Conservation (phyloP, 2,797 vertebrate genomes). For the Lacerta bilineata region DNA sequence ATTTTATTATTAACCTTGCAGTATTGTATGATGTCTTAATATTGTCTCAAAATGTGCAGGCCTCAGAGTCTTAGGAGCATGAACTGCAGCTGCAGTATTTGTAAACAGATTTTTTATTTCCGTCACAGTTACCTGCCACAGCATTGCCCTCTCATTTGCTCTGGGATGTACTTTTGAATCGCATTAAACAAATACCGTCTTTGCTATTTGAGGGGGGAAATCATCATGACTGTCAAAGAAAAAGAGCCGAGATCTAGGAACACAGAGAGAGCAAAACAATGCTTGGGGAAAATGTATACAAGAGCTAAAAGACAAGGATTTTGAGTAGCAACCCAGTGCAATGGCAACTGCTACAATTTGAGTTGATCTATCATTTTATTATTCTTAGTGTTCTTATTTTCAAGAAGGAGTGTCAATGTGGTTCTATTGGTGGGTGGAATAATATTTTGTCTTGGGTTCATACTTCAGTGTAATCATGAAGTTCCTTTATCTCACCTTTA, state of each 20-base stretch:
- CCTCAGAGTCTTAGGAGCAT: not conserved
- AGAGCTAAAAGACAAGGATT: conserved; percentile 29
- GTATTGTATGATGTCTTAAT: conserved; percentile 19
- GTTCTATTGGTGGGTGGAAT: too few relatives aligned
- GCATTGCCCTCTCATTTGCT: conserved; percentile 31
- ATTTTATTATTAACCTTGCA: conserved; percentile 24
- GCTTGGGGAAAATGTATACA: conserved; percentile 39
- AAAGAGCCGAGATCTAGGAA: not conserved
- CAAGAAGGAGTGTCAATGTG: not conserved
- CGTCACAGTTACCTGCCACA: not conserved
- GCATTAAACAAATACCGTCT: conserved; percentile 27
- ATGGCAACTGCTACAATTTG: not conserved
- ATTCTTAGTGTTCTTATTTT: not conserved
- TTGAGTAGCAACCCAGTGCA: not conserved
- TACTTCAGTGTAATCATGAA: not conserved
- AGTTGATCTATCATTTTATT: not conserved
- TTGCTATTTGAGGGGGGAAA: not conserved
- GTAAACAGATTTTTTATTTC: conserved; percentile 26
- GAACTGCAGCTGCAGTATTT: conserved; percentile 3
- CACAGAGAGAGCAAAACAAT: not conserved
- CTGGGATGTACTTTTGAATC: conserved; percentile 26
- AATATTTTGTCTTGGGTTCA: not conserved
- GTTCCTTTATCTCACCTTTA: not conserved
- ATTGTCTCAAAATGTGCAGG: not conserved
- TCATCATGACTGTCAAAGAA: not conserved